A percentile compares a stretch with the other conserved stretches of the same genome.
Evolutionary conservation across 35 echinoderm and acorn worm genomes (phyloP).

Genomic region (Holothuria glaberrima): DNA sequence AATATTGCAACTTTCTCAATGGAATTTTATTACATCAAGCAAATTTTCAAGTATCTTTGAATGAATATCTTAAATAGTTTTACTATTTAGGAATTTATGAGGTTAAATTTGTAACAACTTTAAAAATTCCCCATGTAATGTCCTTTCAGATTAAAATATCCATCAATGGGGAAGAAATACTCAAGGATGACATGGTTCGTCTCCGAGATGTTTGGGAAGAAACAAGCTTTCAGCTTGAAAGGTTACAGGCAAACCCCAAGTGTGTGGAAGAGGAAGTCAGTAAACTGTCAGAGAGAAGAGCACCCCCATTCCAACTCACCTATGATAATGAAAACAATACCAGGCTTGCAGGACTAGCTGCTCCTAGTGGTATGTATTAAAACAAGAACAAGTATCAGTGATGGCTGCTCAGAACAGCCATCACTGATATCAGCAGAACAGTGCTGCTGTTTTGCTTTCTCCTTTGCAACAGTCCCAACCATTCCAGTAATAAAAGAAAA

Average conservation of each 20-base stretch:
- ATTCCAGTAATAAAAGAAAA: too few relatives aligned
- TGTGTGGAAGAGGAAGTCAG: constrained; percentile 81
- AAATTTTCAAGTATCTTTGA: too few relatives aligned
- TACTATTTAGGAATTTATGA: too few relatives aligned
- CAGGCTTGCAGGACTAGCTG: not conserved
- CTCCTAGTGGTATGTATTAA: not conserved
- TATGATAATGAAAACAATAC: constrained; percentile 25
- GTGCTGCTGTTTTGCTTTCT: too few relatives aligned
- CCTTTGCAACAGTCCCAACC: too few relatives aligned
- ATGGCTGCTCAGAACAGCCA: too few relatives aligned
- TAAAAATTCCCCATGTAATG: not conserved
- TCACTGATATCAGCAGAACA: too few relatives aligned
- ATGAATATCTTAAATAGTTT: too few relatives aligned
- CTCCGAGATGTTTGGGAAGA: constrained; percentile 94
- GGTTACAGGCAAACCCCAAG: constrained; percentile 83
- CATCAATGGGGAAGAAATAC: constrained; percentile 62
- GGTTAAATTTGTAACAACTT: not conserved
- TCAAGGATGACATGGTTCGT: constrained; percentile 68
- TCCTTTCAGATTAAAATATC: constrained; percentile 69
- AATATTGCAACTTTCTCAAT: too few relatives aligned
- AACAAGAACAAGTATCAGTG: too few relatives aligned
- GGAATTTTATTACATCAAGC: too few relatives aligned
- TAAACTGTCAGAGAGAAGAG: constrained; percentile 66
- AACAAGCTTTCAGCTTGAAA: constrained; percentile 90
- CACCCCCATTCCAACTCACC: constrained; percentile 86